Base-by-base conservation (phyloP, 2,888 invertebrate genomes). In the Folsomia manolachei region DNA sequence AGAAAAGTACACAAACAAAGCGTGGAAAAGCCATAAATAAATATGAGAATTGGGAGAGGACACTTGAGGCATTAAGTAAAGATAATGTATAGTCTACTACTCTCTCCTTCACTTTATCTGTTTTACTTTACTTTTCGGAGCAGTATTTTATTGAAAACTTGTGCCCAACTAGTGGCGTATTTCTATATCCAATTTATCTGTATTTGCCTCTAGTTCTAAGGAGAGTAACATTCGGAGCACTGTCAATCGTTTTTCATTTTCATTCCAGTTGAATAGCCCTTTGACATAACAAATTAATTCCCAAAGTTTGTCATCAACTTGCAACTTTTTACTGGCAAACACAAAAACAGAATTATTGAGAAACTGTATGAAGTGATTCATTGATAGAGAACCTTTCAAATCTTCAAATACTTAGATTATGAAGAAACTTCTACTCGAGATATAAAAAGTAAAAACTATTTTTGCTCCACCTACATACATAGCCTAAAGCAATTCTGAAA, bases 21-120 rank as follows among this genome's bases (percentile, higher is more conserved):
- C 27, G 39, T 21, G 14, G 51, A 24, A 27, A 52, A 51, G 65
- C 65, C 65, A 66, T 66, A 66, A 66, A 51, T 66, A 39, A 66
- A 66, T 66, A 66, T 52, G 51, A 39, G 14, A 52, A 66, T 19
- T 52, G 51, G 4, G 23, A 21, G 52, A 66, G 65, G 65, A 66
- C 65, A 66, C 52, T 66, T 66, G 65, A 66, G 24, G 65, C 51
- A 64, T 66, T 39, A 52, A 52, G 24, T 1, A 66, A 66, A 7
- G 25, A 66, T 21, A 64, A 23, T 27, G 39, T 66, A 66, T 66
- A 64, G 18, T 7, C n/a, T 63, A 62, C 21, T 62, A 24, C 63
- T 63, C 18, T 51, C 51, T 51, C 18, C 51, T 51, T 9, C 56
- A 56, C 56, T 19, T n/a, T n/a, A 56, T 56, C 7, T 56, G 21